A percentile compares a stretch with the other conserved stretches of the same genome.
Evolutionary conservation across 2,797 vertebrate species (phyloP).

Genomic region (Numenius phaeopus): DNA sequence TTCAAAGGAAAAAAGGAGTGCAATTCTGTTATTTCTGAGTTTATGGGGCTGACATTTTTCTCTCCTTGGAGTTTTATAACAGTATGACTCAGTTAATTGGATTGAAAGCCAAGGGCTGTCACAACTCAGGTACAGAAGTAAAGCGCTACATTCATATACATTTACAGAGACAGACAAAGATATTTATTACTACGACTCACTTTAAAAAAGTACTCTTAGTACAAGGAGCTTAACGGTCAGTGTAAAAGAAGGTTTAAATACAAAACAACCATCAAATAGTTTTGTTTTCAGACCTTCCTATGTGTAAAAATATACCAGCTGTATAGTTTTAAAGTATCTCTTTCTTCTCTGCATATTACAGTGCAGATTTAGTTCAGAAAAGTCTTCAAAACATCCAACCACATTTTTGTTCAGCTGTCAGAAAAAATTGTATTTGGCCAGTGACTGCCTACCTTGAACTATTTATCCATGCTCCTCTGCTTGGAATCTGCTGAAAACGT

Average conservation of each 20-base stretch:
- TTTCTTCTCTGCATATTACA: not conserved
- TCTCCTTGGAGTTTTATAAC: slow-evolving; percentile 78
- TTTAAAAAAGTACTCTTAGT: not conserved
- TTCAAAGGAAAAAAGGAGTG: slow-evolving; percentile 74
- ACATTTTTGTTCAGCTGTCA: not conserved
- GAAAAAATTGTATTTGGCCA: not conserved
- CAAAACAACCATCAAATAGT: not conserved
- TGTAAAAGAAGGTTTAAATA: not conserved
- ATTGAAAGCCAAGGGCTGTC: slow-evolving; percentile 67
- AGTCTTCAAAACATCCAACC: not conserved
- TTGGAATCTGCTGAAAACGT: not conserved
- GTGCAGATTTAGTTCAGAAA: slow-evolving; percentile 13
- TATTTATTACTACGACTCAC: not conserved
- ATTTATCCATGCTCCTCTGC: not conserved
- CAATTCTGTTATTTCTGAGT: slow-evolving; percentile 81
- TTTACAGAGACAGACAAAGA: not conserved
- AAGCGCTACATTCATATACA: not conserved
- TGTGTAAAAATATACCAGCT: not conserved
- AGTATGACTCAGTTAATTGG: slow-evolving; percentile 84
- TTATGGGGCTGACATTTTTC: slow-evolving; percentile 74
- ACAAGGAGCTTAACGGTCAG: not conserved
- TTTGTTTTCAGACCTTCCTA: not conserved
- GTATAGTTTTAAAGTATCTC: not conserved
- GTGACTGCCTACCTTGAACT: not conserved
- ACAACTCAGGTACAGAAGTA: slow-evolving; percentile 16